Evolutionary conservation across 2,888 invertebrate species (phyloP), one percentile per base, ranked within the genome.

Genomic region (Lithophane semibrunnea): DNA sequence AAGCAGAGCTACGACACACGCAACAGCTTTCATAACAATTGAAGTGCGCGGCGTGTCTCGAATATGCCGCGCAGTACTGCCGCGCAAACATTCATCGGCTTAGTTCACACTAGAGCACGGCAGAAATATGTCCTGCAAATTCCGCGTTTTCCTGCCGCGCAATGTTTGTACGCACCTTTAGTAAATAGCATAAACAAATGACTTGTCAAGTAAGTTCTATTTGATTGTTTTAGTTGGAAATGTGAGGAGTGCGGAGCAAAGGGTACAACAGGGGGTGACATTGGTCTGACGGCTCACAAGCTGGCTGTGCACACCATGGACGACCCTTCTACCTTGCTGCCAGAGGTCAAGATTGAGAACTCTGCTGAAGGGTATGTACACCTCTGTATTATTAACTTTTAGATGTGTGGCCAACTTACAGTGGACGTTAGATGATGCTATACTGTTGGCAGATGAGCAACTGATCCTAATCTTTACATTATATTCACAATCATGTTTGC

Each of bases 261-360:
- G 13, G 93, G 93, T 0, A 85, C 86, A 0, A 73, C 79, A 0
- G 94, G 95, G 0, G 95, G 94, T 0, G 72, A 79, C 0, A 80
- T 90, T 0, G 92, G 92, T 0, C 89, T 92, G 60, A 88, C 94
- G 0, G 92, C 94, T 1, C 95, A 95, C 83, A 92, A 92, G 80
- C 84, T 95, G 10, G 83, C 92, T 0, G 71, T 85, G 24, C 95
- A 95, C 73, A 77, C 91, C 0, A 10, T 91, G 37, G 84, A 87
- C 0, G 89, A 90, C 12, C 71, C 83, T 0, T 73, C 71, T 1
- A 65, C 87, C 8, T 70, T 89, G 2, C 80, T 91, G 1, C 81
- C 80, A 29, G 90, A 90, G 66, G 90, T 94, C 66, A 94, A 93
- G 84, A 90, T 92, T 70, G 93, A 93, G 68, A 92, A 92, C 68